Evolutionary conservation across 2,888 invertebrate species (phyloP), one percentile per base, ranked within the genome.

Genomic region (Lasioglossum villosulum): DNA sequence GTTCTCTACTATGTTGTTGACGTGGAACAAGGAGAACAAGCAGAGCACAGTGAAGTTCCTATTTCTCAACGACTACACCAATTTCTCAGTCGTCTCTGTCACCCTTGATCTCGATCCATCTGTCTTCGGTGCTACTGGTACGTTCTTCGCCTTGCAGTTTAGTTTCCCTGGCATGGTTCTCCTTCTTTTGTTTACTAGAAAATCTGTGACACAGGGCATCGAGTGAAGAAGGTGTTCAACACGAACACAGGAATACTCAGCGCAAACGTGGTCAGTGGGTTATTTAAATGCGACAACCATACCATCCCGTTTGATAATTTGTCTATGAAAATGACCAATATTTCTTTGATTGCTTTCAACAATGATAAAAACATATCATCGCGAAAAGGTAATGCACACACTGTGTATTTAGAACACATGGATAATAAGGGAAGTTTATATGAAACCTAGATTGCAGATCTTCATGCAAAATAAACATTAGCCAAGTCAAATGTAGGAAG

Each of bases 271-370:
- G 16, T 3, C 3, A 10, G n/a, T 23, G 52, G 52, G 2, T 3
- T n/a, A 10, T 2, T 1, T 52, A 23, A 52, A 23, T 23, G 52
- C 52, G 2, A 23, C 10, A 10, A 10, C 0, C 0, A 0, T 8
- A 0, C 1, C 5, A 37, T 37, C 2, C 0, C 0, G 0, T 4
- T 39, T n/a, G 10, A 39, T 12, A 10, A 66, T 0, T 34, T 1
- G 16, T 19, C 5, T 2, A 34, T 68, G n/a, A 68, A 10, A 12
- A 23, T 68, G 12, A 12, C n/a, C 23, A 12, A 14, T 0, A 10
- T 39, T 66, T 0, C 34, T 66, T 39, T 68, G 34, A 39, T 68
- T 10, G 37, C 68, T 10, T 68, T 37, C 68, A 68, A 68, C 68
- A 37, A 1, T 0, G n/a, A 37, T 3, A 4, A 68, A 10, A 4